Base-by-base conservation (phyloP, 2,797 vertebrate genomes). In the Oryzias sinensis region DNA sequence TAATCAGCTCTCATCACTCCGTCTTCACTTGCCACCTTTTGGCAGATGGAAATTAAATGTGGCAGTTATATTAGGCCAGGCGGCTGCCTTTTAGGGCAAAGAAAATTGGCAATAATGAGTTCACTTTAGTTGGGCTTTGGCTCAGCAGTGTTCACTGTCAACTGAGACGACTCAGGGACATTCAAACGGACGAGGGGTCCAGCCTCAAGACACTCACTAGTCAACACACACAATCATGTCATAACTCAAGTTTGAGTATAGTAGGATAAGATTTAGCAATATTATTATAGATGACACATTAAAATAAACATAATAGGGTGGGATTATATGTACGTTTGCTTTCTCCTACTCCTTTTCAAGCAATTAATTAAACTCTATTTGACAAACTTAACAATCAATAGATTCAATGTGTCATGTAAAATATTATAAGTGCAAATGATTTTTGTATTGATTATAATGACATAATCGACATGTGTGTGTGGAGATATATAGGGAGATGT, bases 1-100 rank as follows among this genome's bases (percentile, higher is more conserved):
- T 70, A 68, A 82, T 81, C 72, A 67, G 53, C 59, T 54, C 67
- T 57, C 65, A 80, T 81, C 74, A 68, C 56, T 77, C 62, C 14
- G 16, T 72, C 58, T 69, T 73, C 53, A 69, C 66, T 70, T 66
- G 65, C 61, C 71, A 65, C 65, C 52, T 78, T 68, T 56, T 70
- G 74, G 72, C 74, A 76, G 78, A 81, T 57, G 65, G 68, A 83
- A 69, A 86, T 81, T 52, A 68, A 73, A 77, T 44, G 75, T 77
- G 83, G 82, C 80, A 79, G 81, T 68, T 76, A 60, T 56, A 71
- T 77, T 79, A 81, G 68, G 58, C 65, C 62, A 70, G 73, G 60
- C 49, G 63, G 59, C 55, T 2, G 52, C 64, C 68, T 73, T 75
- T 79, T 54, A 75, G 70, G 73, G 62, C 56, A 76, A 65, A 64